Conservation (phyloP, 2,797 vertebrate genomes). For the Avahi laniger region DNA sequence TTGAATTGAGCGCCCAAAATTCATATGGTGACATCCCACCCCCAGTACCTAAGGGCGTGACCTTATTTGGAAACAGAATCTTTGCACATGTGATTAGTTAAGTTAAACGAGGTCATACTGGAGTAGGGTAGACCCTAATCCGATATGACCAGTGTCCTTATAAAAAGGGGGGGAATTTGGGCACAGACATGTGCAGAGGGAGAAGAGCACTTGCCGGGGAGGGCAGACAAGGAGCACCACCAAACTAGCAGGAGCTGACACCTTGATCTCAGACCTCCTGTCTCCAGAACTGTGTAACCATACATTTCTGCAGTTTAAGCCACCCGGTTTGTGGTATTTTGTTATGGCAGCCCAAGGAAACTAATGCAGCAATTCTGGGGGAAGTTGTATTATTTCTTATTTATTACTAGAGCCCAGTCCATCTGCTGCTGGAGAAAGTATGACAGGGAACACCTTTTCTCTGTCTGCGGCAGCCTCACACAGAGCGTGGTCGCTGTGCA, state of each 20-base stretch:
- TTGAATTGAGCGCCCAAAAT: not conserved
- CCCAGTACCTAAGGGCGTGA: not conserved
- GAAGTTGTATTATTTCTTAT: not conserved
- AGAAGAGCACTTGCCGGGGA: fast-evolving
- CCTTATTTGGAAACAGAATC: not conserved
- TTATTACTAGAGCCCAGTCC: not conserved
- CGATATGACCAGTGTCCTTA: not conserved
- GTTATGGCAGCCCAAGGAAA: not conserved
- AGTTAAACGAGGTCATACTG: not conserved
- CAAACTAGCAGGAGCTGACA: too few relatives aligned
- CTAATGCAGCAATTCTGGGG: fast-evolving
- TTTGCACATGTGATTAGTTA: not conserved
- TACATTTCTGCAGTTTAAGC: fast-evolving
- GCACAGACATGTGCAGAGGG: fast-evolving
- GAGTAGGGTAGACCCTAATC: too few relatives aligned
- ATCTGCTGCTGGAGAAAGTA: not conserved
- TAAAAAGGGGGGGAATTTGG: not conserved
- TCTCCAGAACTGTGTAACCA: not conserved
- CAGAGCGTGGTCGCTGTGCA: fast-evolving
- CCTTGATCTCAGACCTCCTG: not conserved
- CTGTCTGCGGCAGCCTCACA: not conserved
- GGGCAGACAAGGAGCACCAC: not conserved
- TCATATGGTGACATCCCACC: not conserved
- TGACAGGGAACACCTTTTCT: fast-evolving
- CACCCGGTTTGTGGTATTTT: fast-evolving